These are phyloP conservation scores for Nemapogon koenigi DNA, from an alignment of 2,888 invertebrate genomes.

Conservation along the genomic window DNA sequence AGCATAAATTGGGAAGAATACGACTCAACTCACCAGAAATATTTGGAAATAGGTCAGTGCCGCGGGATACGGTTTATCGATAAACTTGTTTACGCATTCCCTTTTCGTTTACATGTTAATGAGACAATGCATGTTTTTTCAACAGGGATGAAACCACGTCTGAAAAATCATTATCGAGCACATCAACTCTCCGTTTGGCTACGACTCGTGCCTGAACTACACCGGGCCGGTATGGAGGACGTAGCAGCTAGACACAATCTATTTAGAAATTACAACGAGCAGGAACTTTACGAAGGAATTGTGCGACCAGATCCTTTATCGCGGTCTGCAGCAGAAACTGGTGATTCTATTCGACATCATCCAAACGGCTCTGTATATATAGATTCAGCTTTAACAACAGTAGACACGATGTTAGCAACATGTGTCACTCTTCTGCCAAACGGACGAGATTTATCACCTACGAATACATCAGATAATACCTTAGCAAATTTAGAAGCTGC, in stretches of 20 bases:
- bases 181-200: slow-evolving; percentile 96
- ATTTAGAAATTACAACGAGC: slow-evolving; percentile 88
- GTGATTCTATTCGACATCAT: slow-evolving; percentile 60
- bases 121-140: slow-evolving; percentile 22
- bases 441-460: slow-evolving; percentile 54
- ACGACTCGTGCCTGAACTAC: slow-evolving; percentile 89
- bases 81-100: slow-evolving; percentile 9
- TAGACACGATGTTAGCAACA: slow-evolving; percentile 73
- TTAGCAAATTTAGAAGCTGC: slow-evolving; percentile 82
- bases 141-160: slow-evolving; percentile 87
- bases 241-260: slow-evolving; percentile 87
- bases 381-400: slow-evolving; percentile 71
- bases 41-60: slow-evolving; percentile 86
- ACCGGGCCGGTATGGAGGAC: slow-evolving; percentile 88
- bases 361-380: slow-evolving; percentile 54
- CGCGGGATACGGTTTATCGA: slow-evolving; percentile 8
- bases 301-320: slow-evolving; percentile 86
- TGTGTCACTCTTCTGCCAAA: slow-evolving; percentile 70
- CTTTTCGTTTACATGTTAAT: slow-evolving; percentile 4
- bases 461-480: slow-evolving; percentile 71
- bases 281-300: slow-evolving; percentile 87
- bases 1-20: slow-evolving; percentile 91
- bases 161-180: slow-evolving; percentile 93
- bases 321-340: slow-evolving; percentile 63
- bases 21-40: slow-evolving; percentile 91